Evolutionary conservation across 2,888 invertebrate species (phyloP), one percentile per base, ranked within the genome.

Genomic region (Ariolimax columbianus): DNA sequence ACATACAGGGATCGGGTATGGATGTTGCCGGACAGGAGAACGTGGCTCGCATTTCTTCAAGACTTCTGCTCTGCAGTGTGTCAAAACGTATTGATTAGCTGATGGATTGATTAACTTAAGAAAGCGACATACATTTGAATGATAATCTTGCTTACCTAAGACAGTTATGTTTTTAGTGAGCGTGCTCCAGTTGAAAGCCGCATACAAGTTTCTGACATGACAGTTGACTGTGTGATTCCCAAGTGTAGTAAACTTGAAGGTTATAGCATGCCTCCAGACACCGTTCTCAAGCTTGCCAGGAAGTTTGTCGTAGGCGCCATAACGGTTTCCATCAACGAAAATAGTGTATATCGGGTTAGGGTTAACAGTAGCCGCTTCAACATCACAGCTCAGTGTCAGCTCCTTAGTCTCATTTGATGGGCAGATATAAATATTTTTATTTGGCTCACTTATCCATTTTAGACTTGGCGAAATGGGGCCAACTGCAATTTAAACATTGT

Each of bases 231-330:
- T 47, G 78, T 63, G 6, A 63, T 38, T 63, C 0, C 78, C 78
- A 38, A 33, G n/a, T 1, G 0, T 30, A 6, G 23, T 59, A 14
- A 63, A 17, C n/a, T n/a, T 63, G 36, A 63, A 59, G 26, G 4
- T 40, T 14, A 59, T 78, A 0, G n/a, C 40, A 38, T 26, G 59
- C 19, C 59, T 59, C 78, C 78, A 78, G 0, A 40, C n/a, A 2
- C 63, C 23, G 26, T 6, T 40, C 9, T 59, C 38, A 14, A 63
- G n/a, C 40, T 40, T 30, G 2, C 78, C 78, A 11, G 38, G 17
- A 33, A 47, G 33, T 40, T 40, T 63, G 63, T 78, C 78, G 78
- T 78, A 63, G 23, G 63, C 78, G 0, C 63, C 63, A 19, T 63
- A 59, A 11, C 59, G 36, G 0, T 14, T 19, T 7, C 78, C 63